Evolutionary conservation across 2,797 vertebrate genomes (phyloP).

Genomic region (Microcaecilia unicolor): DNA sequence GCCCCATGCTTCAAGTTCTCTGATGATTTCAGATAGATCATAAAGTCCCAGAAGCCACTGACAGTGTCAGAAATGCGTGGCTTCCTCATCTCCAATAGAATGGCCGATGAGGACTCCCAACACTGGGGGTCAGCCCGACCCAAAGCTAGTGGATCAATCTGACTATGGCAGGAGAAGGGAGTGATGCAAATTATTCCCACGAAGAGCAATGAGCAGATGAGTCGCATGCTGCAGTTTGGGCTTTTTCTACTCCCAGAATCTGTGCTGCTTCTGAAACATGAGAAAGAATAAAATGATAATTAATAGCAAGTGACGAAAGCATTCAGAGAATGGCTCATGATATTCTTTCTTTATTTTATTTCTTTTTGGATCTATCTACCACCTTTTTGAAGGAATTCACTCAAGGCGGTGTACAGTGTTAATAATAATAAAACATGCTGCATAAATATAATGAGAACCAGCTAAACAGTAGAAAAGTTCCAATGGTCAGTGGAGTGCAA

Average conservation of each 20-base stretch:
- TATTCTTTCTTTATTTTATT: no score
- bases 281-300: no score
- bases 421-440: no score
- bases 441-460: no score
- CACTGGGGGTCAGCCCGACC: constrained; percentile 72
- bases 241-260: constrained; percentile 29
- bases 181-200: constrained; percentile 51
- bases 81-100: constrained; percentile 79
- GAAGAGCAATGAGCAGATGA: constrained; percentile 51
- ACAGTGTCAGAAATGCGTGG: constrained; percentile 81
- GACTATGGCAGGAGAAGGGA: constrained; percentile 54
- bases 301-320: no score
- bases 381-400: no score
- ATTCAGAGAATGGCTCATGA: no score
- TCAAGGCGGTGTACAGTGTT: no score
- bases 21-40: constrained; percentile 80
- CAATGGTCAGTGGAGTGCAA: no score
- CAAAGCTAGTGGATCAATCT: constrained; percentile 68
- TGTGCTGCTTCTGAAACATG: constrained; percentile 31
- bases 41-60: constrained; percentile 85
- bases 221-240: constrained; percentile 34
- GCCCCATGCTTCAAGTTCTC: constrained; percentile 75
- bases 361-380: no score
- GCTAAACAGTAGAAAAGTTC: no score
- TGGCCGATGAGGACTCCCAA: constrained; percentile 80